Base-by-base conservation (phyloP, 2,888 invertebrate species). In the Branchinecta sandiegonensis region DNA sequence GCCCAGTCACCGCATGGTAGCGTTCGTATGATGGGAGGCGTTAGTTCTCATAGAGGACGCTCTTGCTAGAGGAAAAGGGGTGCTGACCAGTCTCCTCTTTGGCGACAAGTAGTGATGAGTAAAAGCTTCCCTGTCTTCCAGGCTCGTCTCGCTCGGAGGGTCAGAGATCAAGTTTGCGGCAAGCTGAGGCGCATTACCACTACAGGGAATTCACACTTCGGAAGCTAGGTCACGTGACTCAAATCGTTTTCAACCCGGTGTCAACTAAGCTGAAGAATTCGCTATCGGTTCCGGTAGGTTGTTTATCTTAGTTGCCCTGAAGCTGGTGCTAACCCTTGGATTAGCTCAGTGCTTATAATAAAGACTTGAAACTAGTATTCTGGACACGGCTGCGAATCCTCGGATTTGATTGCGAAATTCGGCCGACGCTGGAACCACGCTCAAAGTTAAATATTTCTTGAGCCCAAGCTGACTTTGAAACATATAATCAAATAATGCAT, bases 91-190 rank as follows among this genome's bases (percentile, higher is more conserved):
- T 6, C 1, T 37, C 37, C 6, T 37, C 4, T 37, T 37, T 37
- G 2, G 4, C 37, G 23, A 56, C 9, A 10, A 56, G 9, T 8
- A 10, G 9, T 56, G 11, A 56, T 56, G 63, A 17, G 56, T 56
- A 17, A 10, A 17, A 17, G 8, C 23, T 56, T 9, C n/a, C 23
- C 23, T 56, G n/a, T 56, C 23, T 56, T 56, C 13, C 14, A 56
- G 63, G 23, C 23, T 56, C 11, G n/a, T 56, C n/a, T 56, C 63
- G 14, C n/a, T 9, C n/a, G 23, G 23, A 56, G 10, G 63, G 63
- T 8, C 63, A 56, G 63, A 56, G 63, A 11, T 56, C 63, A n/a
- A 56, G 63, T 56, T 23, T 56, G n/a, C 63, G 63, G 8, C 63
- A 56, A 9, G 23, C 23, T 9, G 63, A 56, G 14, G 14, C 63